Conservation (phyloP, 2,113 vertebrate species). For the Phasianus colchicus region DNA sequence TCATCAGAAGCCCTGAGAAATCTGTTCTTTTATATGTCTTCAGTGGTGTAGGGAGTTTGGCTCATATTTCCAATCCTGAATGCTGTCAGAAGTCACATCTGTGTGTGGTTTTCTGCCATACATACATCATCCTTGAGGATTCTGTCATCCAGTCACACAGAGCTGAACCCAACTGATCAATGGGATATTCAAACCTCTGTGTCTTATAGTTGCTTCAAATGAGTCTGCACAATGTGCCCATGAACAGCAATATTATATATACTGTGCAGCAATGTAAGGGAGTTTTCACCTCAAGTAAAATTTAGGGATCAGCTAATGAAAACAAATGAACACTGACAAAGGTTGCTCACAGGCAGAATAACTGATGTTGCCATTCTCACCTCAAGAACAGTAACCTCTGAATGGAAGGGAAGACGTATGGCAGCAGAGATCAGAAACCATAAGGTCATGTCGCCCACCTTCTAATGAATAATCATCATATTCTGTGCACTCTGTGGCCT, state of each 20-base stretch:
- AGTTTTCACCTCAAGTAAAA: not conserved
- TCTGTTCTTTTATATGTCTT: not conserved
- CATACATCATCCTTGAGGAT: not conserved
- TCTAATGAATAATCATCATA: not conserved
- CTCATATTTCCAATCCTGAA: not conserved
- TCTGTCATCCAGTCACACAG: rapidly evolving
- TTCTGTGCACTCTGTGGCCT: not conserved
- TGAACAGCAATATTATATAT: not conserved
- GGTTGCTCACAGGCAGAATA: not conserved
- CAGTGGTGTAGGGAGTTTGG: rapidly evolving
- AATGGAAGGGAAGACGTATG: not conserved
- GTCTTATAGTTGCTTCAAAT: not conserved
- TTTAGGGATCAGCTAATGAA: not conserved
- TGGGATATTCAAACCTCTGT: not conserved
- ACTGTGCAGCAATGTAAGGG: not conserved
- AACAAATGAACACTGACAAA: not conserved
- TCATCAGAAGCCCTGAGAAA: not conserved
- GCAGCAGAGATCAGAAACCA: not conserved
- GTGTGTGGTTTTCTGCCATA: not conserved
- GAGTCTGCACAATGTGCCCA: not conserved
- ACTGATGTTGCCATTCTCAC: not conserved
- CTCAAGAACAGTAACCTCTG: not conserved
- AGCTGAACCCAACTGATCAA: not conserved
- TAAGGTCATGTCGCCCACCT: not conserved
- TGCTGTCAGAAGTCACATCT: not conserved